Evolutionary conservation across 2,888 invertebrate genomes (phyloP).

Genomic region (Aromia moschata): DNA sequence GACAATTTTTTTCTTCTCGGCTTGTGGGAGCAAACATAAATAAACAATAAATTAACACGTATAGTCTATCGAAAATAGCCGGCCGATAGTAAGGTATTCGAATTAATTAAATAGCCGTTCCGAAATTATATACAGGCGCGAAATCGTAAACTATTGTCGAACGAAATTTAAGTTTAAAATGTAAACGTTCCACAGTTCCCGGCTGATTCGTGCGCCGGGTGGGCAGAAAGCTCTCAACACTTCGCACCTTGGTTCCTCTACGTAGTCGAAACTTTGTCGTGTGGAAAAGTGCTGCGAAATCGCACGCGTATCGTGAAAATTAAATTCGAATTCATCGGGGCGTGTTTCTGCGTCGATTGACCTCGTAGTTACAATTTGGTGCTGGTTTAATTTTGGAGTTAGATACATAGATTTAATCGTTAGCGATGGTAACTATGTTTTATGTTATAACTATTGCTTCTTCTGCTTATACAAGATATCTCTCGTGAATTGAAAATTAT

Average conservation of each 20-base stretch:
- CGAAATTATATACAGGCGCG: constrained; percentile 5
- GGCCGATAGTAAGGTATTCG: too few relatives aligned
- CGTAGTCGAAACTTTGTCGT: constrained; percentile 12
- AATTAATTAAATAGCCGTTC: constrained; percentile 4
- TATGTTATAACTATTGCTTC: too few relatives aligned
- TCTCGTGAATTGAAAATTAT: too few relatives aligned
- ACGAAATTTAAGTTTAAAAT: constrained; percentile 17
- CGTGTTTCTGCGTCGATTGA: too few relatives aligned
- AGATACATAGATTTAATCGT: too few relatives aligned
- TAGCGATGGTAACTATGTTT: too few relatives aligned
- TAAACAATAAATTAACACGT: neutral
- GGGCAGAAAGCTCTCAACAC: constrained; percentile 12
- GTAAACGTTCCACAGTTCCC: constrained; percentile 6
- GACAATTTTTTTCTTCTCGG: constrained; percentile 8
- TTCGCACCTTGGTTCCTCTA: constrained; percentile 7
- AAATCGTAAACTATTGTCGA: constrained; percentile 1
- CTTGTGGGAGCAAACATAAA: constrained; percentile 16
- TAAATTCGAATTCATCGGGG: constrained; percentile 4
- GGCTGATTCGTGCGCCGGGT: constrained; percentile 6
- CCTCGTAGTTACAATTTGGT: too few relatives aligned
- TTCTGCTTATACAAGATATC: too few relatives aligned
- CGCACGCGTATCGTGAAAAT: neutral
- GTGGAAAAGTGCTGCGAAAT: constrained; percentile 12
- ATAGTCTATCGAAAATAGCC: neutral
- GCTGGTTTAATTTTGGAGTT: too few relatives aligned